Percentiles rank a stretch among this genome's conserved stretches.
phyloP scores from a whole-genome alignment of 2,113 vertebrate genomes.

The Noturus placidus region DNA sequence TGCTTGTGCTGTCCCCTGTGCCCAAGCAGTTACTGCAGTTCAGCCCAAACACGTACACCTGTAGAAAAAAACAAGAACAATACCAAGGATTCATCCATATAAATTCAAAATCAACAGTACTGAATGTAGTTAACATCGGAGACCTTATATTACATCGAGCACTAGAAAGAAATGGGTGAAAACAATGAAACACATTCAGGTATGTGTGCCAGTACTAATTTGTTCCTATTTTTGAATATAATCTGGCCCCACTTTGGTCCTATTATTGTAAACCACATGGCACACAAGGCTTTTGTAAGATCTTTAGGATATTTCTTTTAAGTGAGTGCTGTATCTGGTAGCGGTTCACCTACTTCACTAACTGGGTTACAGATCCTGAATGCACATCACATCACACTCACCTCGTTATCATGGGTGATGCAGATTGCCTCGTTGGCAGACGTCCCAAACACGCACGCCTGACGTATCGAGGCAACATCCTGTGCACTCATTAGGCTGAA shows the following conservation, averaged over 20 bases:
- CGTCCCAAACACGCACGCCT: conserved; percentile 90
- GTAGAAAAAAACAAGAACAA: conserved; percentile 14
- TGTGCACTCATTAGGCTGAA: conserved; percentile 87
- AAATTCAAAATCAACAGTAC: background rate
- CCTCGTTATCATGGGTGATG: conserved; percentile 86
- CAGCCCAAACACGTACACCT: conserved; percentile 93
- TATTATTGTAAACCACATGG: background rate
- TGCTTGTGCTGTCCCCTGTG: conserved; percentile 93
- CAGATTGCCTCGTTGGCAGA: conserved; percentile 93
- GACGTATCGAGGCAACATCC: conserved; percentile 81
- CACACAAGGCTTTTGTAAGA: background rate
- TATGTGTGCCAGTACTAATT: conserved; percentile 1
- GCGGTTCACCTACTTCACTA: background rate
- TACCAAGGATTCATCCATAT: background rate
- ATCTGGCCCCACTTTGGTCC: background rate
- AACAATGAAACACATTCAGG: background rate
- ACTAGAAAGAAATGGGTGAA: background rate
- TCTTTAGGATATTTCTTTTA: background rate
- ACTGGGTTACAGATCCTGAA: background rate
- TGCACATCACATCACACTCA: conserved; percentile 58
- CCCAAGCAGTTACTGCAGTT: conserved; percentile 97
- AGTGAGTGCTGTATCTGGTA: background rate
- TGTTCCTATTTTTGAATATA: background rate
- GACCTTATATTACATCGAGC: background rate
- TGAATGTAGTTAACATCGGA: background rate